These are phyloP conservation scores for Abscondita cerata DNA, from an alignment of 2,888 invertebrate species.

Conservation along the genomic window DNA sequence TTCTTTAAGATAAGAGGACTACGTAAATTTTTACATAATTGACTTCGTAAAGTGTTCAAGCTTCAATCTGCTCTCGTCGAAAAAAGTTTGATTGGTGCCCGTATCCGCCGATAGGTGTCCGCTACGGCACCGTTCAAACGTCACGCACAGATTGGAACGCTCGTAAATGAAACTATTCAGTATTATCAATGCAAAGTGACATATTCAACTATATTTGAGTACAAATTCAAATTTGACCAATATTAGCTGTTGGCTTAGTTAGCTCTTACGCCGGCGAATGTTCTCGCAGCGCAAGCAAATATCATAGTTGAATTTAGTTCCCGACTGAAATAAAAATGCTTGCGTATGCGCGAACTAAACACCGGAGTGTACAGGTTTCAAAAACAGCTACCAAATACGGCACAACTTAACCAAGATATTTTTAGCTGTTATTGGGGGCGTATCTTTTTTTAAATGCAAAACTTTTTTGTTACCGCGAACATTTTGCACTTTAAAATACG, in stretches of 20 bases:
- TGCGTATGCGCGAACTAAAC: not conserved
- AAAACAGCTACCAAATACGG: conserved; percentile 50
- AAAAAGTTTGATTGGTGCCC: too few species aligned
- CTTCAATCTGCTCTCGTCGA: too few species aligned
- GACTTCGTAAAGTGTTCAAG: not conserved
- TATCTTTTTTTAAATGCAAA: conserved; percentile 40
- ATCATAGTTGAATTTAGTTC: not conserved
- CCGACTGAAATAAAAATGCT: not conserved
- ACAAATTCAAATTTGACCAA: conserved; percentile 41
- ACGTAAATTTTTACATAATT: conserved; percentile 13
- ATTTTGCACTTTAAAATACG: conserved; percentile 39
- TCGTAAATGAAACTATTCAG: conserved; percentile 32
- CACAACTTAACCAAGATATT: conserved; percentile 43
- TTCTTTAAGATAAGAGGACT: conserved; percentile 1
- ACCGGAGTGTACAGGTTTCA: conserved; percentile 43
- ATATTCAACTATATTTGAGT: conserved; percentile 38
- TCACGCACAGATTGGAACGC: not conserved
- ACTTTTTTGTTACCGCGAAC: conserved; percentile 7
- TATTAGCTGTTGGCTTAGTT: conserved; percentile 30
- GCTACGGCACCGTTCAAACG: too few species aligned
- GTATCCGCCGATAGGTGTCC: too few species aligned
- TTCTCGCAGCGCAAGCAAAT: not conserved
- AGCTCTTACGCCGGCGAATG: conserved; percentile 15
- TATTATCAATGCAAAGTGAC: conserved; percentile 39
- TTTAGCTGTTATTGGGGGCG: conserved; percentile 42